Base-by-base conservation (phyloP, 2,113 vertebrate species). In the Peromyscus polionotus region DNA sequence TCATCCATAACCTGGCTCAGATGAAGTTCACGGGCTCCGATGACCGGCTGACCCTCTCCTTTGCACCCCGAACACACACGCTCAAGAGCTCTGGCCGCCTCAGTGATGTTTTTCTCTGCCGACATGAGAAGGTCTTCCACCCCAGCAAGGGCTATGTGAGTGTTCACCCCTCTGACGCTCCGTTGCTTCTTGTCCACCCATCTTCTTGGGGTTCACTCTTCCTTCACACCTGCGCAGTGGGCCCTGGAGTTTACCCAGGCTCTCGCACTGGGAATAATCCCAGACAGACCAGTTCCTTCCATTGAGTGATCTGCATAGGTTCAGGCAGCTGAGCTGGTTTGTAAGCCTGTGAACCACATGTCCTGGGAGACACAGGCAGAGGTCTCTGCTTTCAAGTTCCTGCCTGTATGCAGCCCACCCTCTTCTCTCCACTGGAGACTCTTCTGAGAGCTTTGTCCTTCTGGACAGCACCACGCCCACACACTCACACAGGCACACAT, bases 1-100 rank as follows among this genome's bases (percentile, higher is more conserved):
- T 99, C 99, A 99, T 99, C 98, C 99, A 99, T 98, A 99, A 99
- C 96, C 98, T 99, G 99, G 99, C 99, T 0, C 99, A 99, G 99
- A 99, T 99, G 99, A 99, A 99, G 98, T 99, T 99, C 93, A 97
- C 99, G 0, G 99, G 99, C 9, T 99, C 99, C 0, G 99, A 99
- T 0, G 99, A 99, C 17, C 99, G 99, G 0, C 99, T 99, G 0
- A 96, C 98, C 7, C 98, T 99, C 42, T 99, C 99, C 24, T 99
- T 99, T 5, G 99, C 99, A 2, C 99, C 99, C 0, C 98, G 99
- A 33, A 98, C 99, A 0, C 98, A 99, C 97, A 99, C 99, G 0
- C 94, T 99, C 57, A 99, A 99, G 97, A 99, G 97, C 1, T 99
- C 99, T 28, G 99, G 99, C 67, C 91, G 98, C 95, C 99, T 99